phyloP scores from a whole-genome alignment of 2,797 vertebrate species.

The Poecilia picta region DNA sequence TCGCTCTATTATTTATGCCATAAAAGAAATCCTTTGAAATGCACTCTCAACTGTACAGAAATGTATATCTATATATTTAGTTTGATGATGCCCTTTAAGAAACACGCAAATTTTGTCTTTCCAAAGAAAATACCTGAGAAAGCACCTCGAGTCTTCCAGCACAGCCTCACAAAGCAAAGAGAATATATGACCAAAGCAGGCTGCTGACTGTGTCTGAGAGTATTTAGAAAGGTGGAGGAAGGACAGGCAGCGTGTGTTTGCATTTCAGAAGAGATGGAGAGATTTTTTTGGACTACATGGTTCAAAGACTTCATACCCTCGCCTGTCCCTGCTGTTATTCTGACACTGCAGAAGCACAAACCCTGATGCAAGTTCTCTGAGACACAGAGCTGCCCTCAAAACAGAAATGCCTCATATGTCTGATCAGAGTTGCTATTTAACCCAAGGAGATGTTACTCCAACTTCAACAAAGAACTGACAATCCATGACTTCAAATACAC shows the following conservation, averaged over 20 bases:
- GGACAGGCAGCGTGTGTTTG: constrained; percentile 58
- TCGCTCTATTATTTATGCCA: constrained; percentile 62
- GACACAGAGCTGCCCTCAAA: constrained; percentile 59
- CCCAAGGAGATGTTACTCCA: constrained; percentile 48
- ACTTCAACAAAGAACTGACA: neutral
- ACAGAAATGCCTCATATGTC: constrained; percentile 41
- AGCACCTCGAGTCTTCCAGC: constrained; percentile 42
- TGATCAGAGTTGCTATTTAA: constrained; percentile 63
- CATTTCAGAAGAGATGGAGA: constrained; percentile 45
- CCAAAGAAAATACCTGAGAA: neutral
- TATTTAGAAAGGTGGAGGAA: constrained; percentile 36
- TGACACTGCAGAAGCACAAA: constrained; percentile 68
- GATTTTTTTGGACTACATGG: constrained; percentile 20
- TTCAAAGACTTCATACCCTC: constrained; percentile 58
- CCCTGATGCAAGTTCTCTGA: constrained; percentile 54
- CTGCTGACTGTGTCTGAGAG: constrained; percentile 31
- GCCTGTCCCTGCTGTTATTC: constrained; percentile 50
- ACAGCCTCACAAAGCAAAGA: constrained; percentile 64
- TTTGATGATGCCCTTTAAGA: constrained; percentile 10
- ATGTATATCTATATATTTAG: neutral
- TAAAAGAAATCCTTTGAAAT: constrained; percentile 61
- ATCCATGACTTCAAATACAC: constrained; percentile 34
- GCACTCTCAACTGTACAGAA: constrained; percentile 32
- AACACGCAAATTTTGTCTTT: constrained; percentile 12
- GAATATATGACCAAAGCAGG: constrained; percentile 66